phyloP scores from a whole-genome alignment of 2,888 invertebrate species.

The Limnephilus rhombicus region DNA sequence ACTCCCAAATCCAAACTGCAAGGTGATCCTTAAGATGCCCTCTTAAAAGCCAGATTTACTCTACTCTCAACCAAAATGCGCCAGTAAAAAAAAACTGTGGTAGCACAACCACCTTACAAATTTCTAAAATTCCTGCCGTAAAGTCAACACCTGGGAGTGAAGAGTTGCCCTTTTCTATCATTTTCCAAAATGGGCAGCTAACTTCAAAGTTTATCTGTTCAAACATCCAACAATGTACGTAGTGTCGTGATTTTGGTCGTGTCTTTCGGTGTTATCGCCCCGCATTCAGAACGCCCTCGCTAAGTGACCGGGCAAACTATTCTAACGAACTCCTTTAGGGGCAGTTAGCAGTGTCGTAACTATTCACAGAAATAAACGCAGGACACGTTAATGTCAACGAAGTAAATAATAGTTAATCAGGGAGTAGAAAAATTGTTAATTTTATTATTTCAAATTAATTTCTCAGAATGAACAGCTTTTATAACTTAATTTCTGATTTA shows the following conservation, averaged over 20 bases:
- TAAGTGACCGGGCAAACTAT: conserved; percentile 9
- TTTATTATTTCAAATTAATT: neutral
- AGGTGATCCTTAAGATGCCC: too few species aligned
- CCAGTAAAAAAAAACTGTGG: neutral
- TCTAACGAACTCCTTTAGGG: conserved; percentile 40
- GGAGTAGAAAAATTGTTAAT: neutral
- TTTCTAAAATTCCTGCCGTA: neutral
- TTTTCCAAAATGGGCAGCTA: neutral
- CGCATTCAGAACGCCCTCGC: conserved; percentile 25
- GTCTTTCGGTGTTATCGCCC: conserved; percentile 25
- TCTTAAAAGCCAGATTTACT: too few species aligned
- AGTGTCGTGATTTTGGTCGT: conserved; percentile 29
- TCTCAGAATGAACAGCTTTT: too few species aligned
- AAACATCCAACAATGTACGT: conserved; percentile 20
- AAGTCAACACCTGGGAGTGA: neutral
- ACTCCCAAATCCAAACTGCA: too few species aligned
- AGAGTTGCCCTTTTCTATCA: neutral
- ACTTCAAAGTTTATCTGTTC: conserved; percentile 1
- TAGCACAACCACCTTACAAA: neutral
- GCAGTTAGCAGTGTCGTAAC: conserved; percentile 32
- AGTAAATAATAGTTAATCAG: neutral
- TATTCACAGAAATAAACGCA: neutral
- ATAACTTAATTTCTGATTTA: too few species aligned
- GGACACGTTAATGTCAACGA: neutral
- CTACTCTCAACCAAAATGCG: neutral